Base-by-base conservation (phyloP, 1,140 invertebrate species). In the Aphelenchoides avenae region DNA sequence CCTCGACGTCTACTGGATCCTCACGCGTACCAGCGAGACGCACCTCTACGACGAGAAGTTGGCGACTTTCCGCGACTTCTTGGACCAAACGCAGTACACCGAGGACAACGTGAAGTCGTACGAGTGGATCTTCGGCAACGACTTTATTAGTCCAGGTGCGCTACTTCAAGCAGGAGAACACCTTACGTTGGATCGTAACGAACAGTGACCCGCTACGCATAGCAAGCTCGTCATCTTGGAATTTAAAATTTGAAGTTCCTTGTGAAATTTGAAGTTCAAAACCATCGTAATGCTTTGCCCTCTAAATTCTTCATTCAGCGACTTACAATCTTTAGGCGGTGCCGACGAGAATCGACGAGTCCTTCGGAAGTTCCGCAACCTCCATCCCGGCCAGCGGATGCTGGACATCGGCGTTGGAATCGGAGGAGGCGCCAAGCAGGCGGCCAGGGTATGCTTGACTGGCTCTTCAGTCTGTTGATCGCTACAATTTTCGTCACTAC, bases 341-440 rank as follows among this genome's bases (percentile, higher is more conserved):
- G 53, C 73, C 13, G 51, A 80, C 71, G 76, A 81, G 57, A 83
- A 84, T 71, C 78, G 82, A 15, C 54, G 76, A 29, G 59, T 73
- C 30, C 61, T 85, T 37, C 76, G 52, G 27, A 34, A 51, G 37
- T 77, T 72, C 57, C 43, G 47, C 34, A 49, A 79, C 9, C 66
- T 85, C n/a, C 76, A 78, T 46, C 64, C 74, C 30, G 80, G 79
- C 5, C 73, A 81, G 66, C 78, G 81, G 4, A 66, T 82, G 66
- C 62, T 84, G 47, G 84, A 85, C 75, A 80, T 85, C 41, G 84
- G 84, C 5, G 82, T 80, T 66, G 84, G 84, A 13, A 82, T 84
- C 57, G 84, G 84, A 41, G 84, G 84, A 1, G 82, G 83, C 50
- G 83, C 83, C 15, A 81, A 84, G 70, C 82, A 84, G 63, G 83